phyloP scores from a whole-genome alignment of 2,888 invertebrate species.

The Tipula confusa region DNA sequence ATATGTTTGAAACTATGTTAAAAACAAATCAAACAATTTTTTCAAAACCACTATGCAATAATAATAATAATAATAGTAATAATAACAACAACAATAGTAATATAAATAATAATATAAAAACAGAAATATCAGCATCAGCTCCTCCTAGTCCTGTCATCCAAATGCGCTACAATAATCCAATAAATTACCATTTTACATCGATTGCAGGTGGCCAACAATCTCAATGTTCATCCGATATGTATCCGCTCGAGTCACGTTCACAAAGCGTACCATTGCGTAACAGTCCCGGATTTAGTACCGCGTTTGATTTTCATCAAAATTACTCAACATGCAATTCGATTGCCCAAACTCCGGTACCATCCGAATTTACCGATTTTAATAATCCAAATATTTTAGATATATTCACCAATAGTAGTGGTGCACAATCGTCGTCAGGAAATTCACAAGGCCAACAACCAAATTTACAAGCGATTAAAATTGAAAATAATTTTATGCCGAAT shows the following conservation, averaged over 20 bases:
- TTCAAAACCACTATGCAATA: conserved; percentile 31
- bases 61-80: conserved; percentile 15
- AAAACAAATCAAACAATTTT: conserved; percentile 29
- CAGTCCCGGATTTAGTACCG: conserved; percentile 43
- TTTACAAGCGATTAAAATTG: conserved; percentile 34
- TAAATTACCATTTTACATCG: conserved; percentile 28
- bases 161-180: conserved; percentile 20
- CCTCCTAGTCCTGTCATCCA: conserved; percentile 59
- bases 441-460: conserved; percentile 30
- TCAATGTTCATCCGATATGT: conserved; percentile 8
- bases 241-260: conserved; percentile 52
- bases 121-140: conserved; percentile 52
- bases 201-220: conserved; percentile 27
- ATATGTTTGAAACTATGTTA: conserved; percentile 8
- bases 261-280: conserved; percentile 73
- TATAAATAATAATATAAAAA: conserved; percentile 33
- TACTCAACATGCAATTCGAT: conserved; percentile 59
- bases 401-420: conserved; percentile 38
- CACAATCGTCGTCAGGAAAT: neutral
- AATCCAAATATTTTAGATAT: conserved; percentile 40
- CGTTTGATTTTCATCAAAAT: conserved; percentile 38
- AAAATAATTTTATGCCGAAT: conserved; percentile 33
- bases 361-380: conserved; percentile 68
- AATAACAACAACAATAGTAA: neutral
- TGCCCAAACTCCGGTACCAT: conserved; percentile 64